Evolutionary conservation across 2,888 invertebrate species (phyloP).

Genomic region (Pocota personata): DNA sequence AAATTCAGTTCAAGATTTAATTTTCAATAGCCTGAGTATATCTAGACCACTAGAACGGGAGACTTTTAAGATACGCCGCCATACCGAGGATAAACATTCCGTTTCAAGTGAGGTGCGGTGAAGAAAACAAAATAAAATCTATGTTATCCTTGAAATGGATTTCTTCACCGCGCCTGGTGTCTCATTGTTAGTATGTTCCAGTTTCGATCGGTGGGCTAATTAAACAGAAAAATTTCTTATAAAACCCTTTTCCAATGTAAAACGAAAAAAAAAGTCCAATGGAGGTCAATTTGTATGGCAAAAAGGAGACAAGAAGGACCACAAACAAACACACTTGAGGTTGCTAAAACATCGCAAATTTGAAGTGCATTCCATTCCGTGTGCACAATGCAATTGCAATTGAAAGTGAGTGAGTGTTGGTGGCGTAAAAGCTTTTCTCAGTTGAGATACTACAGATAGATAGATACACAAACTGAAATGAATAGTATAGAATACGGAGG

Average conservation of each 20-base stretch:
- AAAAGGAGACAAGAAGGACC: neutral
- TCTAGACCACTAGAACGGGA: constrained; percentile 63
- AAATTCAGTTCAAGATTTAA: constrained; percentile 61
- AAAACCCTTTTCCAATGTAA: neutral
- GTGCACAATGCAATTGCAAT: neutral
- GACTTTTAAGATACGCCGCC: constrained; percentile 40
- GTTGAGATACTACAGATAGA: constrained; percentile 1
- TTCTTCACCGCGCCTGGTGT: neutral
- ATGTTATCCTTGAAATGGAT: constrained; percentile 42
- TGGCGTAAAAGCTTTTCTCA: constrained; percentile 38
- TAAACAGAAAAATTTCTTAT: constrained; percentile 22
- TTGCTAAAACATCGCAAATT: constrained; percentile 8
- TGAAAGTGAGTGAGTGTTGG: neutral
- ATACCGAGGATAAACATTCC: constrained; percentile 59
- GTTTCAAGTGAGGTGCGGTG: neutral
- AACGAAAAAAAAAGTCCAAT: constrained; percentile 14
- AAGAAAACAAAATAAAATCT: neutral
- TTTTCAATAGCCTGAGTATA: constrained; percentile 19
- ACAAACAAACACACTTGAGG: constrained; percentile 8
- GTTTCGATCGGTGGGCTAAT: constrained; percentile 46
- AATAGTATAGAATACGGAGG: neutral
- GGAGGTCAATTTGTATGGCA: constrained; percentile 43
- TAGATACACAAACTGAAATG: constrained; percentile 8
- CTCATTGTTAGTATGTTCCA: constrained; percentile 35
- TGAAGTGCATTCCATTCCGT: constrained; percentile 27